A percentile compares a stretch with the other conserved stretches of the same genome.
These are phyloP conservation scores for Drosophila cardini DNA, from an alignment of 1,140 invertebrate species.

Conservation along the genomic window DNA sequence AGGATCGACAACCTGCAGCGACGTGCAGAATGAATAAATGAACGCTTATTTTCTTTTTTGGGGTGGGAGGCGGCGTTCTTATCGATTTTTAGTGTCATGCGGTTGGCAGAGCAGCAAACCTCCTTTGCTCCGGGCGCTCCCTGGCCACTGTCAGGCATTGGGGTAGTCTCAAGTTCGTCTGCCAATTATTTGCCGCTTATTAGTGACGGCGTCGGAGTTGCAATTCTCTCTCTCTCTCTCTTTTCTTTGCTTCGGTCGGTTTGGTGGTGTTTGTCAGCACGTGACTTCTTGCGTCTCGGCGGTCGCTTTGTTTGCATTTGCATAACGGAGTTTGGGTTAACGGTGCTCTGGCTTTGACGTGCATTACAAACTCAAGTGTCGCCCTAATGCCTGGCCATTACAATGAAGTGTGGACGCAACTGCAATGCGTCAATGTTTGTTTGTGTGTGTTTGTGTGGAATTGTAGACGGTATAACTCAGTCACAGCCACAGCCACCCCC, in stretches of 20 bases:
- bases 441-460: constrained; percentile 16
- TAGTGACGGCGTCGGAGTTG: constrained; percentile 49
- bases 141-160: constrained; percentile 56
- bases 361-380: constrained; percentile 56
- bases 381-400: constrained; percentile 52
- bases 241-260: not conserved
- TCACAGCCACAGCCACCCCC: constrained; percentile 24
- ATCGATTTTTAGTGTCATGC: constrained; percentile 76
- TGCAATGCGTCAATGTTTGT: constrained; percentile 23
- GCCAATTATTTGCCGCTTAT: constrained; percentile 83
- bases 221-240: constrained; percentile 3
- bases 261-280: constrained; percentile 61
- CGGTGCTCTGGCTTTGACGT: constrained; percentile 62
- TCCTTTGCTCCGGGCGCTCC: constrained; percentile 19
- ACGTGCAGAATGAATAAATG: constrained; percentile 1
- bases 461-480: constrained; percentile 8
- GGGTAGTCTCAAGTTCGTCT: constrained; percentile 82
- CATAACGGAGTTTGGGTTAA: constrained; percentile 34
- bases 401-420: constrained; percentile 35
- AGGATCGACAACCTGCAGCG: constrained; percentile 79
- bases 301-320: constrained; percentile 76
- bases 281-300: constrained; percentile 78
- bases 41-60: constrained; percentile 13
- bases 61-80: constrained; percentile 39
- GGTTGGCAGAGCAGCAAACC: constrained; percentile 40